phyloP scores from a whole-genome alignment of 1,140 invertebrate genomes.

The Drosophila prosaltans region DNA sequence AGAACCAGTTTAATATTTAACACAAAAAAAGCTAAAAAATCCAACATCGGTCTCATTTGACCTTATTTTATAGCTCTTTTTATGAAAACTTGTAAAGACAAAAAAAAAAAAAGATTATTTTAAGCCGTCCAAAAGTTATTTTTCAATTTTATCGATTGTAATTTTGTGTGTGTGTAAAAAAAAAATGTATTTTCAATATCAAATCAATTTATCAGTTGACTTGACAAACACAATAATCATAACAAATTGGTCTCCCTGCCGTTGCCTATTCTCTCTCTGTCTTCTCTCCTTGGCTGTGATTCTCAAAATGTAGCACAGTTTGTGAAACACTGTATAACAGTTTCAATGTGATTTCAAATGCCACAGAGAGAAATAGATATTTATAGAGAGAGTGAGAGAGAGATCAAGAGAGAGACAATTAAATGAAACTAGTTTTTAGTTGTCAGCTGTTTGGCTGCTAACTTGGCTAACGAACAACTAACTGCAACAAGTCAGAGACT shows the following conservation, averaged over 20 bases:
- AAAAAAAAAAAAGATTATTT: conserved; percentile 1
- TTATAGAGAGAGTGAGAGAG: not conserved
- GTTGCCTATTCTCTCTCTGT: conserved; percentile 9
- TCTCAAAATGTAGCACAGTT: conserved; percentile 56
- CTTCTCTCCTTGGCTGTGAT: conserved; percentile 9
- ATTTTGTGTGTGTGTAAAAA: conserved; percentile 37
- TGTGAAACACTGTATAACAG: conserved; percentile 43
- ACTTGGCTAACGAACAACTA: conserved; percentile 55
- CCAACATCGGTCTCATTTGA: not conserved
- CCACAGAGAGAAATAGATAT: conserved; percentile 1
- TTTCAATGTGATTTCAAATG: conserved; percentile 49
- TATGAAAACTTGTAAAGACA: not conserved
- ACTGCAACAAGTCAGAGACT: conserved; percentile 41
- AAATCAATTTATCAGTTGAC: conserved; percentile 80
- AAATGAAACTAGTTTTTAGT: conserved; percentile 72
- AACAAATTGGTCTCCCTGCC: conserved; percentile 56
- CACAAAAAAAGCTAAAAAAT: not conserved
- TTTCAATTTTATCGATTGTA: conserved; percentile 52
- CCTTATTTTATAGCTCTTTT: conserved; percentile 7
- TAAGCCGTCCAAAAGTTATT: conserved; percentile 28
- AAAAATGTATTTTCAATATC: conserved; percentile 82
- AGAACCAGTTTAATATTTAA: conserved; percentile 3
- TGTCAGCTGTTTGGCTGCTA: conserved; percentile 64
- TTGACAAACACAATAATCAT: conserved; percentile 75
- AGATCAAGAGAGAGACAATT: conserved; percentile 40